Base-by-base conservation (phyloP, 2,888 invertebrate genomes). In the Chaetogeoica ovagalla region DNA sequence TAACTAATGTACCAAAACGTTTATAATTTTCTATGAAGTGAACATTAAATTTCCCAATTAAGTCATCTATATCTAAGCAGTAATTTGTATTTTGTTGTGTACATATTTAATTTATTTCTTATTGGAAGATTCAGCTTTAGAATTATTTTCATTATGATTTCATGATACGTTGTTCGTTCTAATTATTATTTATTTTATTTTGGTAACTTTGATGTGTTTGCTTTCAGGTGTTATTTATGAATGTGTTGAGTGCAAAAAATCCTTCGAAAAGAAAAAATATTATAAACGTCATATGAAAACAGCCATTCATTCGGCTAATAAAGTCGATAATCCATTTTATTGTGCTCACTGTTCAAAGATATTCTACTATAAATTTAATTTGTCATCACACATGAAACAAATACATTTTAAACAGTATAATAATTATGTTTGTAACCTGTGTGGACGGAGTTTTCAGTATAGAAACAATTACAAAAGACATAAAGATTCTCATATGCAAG, bases 341-440 rank as follows among this genome's bases (percentile, higher is more conserved):
- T 79, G 79, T 30, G 79, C 79, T n/a, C 79, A 79, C 9, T 79
- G 79, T 57, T 63, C 79, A 8, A 79, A 71, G 9, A 57, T 79
- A 57, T 79, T 79, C 19, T 79, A 79, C 23, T 79, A 79, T 63
- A 79, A 79, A 71, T 71, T 70, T 79, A 79, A 79, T 39, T 62
- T 79, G 15, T 71, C 70, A 19, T 30, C 69, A 1, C 79, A 79
- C 21, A 69, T 79, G 70, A 79, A 79, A 63, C 70, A 71, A 62
- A 37, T 79, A 19, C 79, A 79, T 57, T 79, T 79, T 57, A 79
- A 71, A 71, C 79, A 70, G n/a, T 30, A 79, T n/a, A 79, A 79
- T 30, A 71, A 62, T 55, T 79, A 79, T 52, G 30, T 69, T 79
- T 79, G 79, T 43, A 71, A 79, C 9, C 37, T 79, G 23, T 79